phyloP scores from a whole-genome alignment of 2,797 vertebrate species.

The Poecilia wingei region DNA sequence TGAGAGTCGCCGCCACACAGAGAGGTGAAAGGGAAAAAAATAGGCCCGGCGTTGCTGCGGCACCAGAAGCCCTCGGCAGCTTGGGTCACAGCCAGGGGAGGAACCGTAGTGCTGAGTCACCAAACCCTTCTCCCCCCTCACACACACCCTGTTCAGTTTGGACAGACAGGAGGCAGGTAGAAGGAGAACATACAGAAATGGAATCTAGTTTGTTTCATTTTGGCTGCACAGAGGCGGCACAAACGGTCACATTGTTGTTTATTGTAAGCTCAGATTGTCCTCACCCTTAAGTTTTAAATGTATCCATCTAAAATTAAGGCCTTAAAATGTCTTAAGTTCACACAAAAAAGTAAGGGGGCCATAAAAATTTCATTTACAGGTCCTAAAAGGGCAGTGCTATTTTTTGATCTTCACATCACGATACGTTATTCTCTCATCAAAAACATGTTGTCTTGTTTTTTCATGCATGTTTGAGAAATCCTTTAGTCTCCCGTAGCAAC shows the following conservation, averaged over 20 bases:
- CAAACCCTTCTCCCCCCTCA: conserved; percentile 9
- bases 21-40: conserved; percentile 40
- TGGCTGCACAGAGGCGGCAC: conserved; percentile 18
- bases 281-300: too few species aligned
- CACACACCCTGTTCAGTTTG: conserved; percentile 56
- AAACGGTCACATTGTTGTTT: conserved; percentile 11
- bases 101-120: conserved; percentile 71
- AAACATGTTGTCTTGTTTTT: too few species aligned
- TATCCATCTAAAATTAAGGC: too few species aligned
- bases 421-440: too few species aligned
- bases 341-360: too few species aligned
- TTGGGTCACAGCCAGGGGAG: conserved; percentile 62
- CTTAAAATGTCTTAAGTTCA: too few species aligned
- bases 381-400: too few species aligned
- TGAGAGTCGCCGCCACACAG: conserved; percentile 12
- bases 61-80: conserved; percentile 31
- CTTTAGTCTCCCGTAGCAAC: too few species aligned
- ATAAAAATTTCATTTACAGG: too few species aligned
- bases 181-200: not conserved
- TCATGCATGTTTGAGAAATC: too few species aligned
- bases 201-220: not conserved
- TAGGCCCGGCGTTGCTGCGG: conserved; percentile 46
- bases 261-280: not conserved
- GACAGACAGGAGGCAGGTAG: conserved; percentile 34
- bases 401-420: too few species aligned